Percentiles rank a stretch among this genome's conserved stretches.
These are phyloP conservation scores for Galerucella pusilla DNA, from an alignment of 2,888 invertebrate genomes.

Conservation along the genomic window DNA sequence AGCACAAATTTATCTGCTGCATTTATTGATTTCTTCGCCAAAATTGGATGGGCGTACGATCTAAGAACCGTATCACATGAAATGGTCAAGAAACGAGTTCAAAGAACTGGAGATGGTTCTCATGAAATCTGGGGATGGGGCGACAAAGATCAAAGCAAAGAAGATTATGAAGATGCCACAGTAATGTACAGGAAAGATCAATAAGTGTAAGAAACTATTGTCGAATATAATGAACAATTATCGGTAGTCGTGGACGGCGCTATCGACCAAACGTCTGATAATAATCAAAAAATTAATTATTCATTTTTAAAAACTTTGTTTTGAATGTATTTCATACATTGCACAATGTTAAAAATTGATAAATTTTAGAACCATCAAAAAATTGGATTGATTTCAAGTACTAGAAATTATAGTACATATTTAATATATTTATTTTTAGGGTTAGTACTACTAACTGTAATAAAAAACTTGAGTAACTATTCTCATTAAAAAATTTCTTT, in stretches of 20 bases:
- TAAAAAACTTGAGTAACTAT: constrained; percentile 4
- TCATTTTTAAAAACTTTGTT: neutral
- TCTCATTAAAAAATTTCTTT: neutral
- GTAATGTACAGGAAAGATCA: constrained; percentile 55
- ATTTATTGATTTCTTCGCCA: constrained; percentile 83
- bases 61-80: constrained; percentile 71
- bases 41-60: constrained; percentile 86
- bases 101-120: constrained; percentile 71
- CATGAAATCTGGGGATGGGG: constrained; percentile 81
- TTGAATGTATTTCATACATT: neutral
- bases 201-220: constrained; percentile 1
- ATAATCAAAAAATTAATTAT: neutral
- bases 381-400: neutral
- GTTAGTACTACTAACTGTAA: constrained; percentile 8
- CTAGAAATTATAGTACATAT: neutral
- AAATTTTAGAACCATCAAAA: neutral
- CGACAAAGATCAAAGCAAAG: constrained; percentile 72
- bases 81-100: constrained; percentile 70
- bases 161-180: constrained; percentile 58
- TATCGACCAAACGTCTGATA: neutral
- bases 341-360: neutral
- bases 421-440: neutral
- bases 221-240: neutral
- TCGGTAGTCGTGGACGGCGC: constrained; percentile 12
- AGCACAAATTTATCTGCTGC: constrained; percentile 77